These are phyloP conservation scores for Scaptodrosophila latifasciaeformis DNA, from an alignment of 2,888 invertebrate species.

Conservation along the genomic window DNA sequence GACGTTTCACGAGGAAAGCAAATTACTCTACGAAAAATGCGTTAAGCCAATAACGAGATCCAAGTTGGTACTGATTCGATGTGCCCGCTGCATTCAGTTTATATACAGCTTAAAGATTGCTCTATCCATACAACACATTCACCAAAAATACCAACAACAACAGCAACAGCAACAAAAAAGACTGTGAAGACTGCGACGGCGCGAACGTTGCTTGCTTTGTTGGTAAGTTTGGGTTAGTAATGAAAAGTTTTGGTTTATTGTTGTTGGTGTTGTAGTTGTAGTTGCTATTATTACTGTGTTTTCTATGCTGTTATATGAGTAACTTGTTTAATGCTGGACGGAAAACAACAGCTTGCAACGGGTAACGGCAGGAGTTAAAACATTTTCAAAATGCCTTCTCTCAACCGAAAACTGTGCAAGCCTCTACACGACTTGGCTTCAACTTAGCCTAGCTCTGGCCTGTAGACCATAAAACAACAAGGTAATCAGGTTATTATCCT, in stretches of 20 bases:
- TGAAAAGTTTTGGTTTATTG: constrained; percentile 51
- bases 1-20: constrained; percentile 70
- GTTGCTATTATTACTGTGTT: constrained; percentile 27
- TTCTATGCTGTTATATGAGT: constrained; percentile 55
- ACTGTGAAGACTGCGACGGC: constrained; percentile 4
- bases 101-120: constrained; percentile 72
- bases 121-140: constrained; percentile 66
- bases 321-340: constrained; percentile 53
- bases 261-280: constrained; percentile 12
- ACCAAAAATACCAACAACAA: constrained; percentile 14
- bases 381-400: neutral
- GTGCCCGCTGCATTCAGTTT: constrained; percentile 68
- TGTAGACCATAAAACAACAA: constrained; percentile 6
- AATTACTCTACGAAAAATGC: constrained; percentile 65
- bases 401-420: too few relatives aligned
- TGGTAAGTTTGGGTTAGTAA: constrained; percentile 54
- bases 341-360: neutral
- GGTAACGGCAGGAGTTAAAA: too few relatives aligned
- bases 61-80: constrained; percentile 75
- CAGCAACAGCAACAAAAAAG: too few relatives aligned
- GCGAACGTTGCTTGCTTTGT: constrained; percentile 17
- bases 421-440: too few relatives aligned
- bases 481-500: constrained; percentile 62
- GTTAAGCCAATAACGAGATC: constrained; percentile 74
- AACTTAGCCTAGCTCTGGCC: too few relatives aligned